These are phyloP conservation scores for Onychomys arenicola DNA, from an alignment of 2,797 vertebrate genomes.

Conservation along the genomic window DNA sequence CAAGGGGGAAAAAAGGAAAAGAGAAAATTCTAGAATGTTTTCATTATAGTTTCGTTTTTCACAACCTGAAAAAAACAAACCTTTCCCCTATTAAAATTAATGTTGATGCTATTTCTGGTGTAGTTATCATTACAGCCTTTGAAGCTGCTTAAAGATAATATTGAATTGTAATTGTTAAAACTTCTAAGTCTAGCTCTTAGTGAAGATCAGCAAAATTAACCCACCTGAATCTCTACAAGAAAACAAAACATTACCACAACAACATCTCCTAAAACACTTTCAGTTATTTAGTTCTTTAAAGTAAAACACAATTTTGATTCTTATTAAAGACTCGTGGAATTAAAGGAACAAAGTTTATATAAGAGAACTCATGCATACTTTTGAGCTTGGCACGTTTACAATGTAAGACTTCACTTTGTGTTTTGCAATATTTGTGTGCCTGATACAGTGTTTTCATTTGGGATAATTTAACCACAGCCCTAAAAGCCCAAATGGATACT, in stretches of 20 bases:
- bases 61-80: not conserved
- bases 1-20: not conserved
- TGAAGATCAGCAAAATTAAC: not conserved
- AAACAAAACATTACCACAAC: not conserved
- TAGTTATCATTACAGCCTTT: conserved; percentile 4
- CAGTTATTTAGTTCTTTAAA: not conserved
- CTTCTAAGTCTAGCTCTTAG: not conserved
- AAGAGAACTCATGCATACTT: not conserved
- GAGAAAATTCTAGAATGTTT: not conserved
- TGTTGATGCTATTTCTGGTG: not conserved
- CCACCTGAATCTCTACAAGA: not conserved
- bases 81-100: not conserved
- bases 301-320: not conserved
- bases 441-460: not conserved
- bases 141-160: not conserved
- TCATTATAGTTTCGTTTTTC: not conserved
- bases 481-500: not conserved
- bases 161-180: not conserved
- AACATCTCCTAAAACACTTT: too few species aligned
- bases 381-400: not conserved
- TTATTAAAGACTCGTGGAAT: not conserved
- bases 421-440: not conserved
- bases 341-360: not conserved
- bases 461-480: not conserved
- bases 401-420: not conserved